Evolutionary conservation across 2,797 vertebrate genomes (phyloP), one percentile per base, ranked within the genome.

Genomic region (Sardinella longiceps): DNA sequence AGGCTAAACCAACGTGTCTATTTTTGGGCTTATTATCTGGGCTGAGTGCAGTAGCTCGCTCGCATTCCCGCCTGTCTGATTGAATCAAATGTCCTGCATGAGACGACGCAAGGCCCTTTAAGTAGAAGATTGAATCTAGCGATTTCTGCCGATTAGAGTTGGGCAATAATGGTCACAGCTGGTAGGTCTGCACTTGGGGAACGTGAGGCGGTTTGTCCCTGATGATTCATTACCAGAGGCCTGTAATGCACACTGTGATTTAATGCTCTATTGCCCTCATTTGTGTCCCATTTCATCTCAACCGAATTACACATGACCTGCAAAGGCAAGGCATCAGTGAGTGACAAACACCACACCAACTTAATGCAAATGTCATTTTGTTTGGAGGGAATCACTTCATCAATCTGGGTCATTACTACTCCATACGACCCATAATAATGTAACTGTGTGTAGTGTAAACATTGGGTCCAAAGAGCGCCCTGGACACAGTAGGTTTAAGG

Each of bases 71-170:
- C 7, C 70, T 77, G 5, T 28, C 37, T 58, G 84, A 86, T 77
- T 45, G 45, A 87, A 87, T 87, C 81, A 53, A n/a, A 80, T 81
- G 45, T 87, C 81, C 81, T 43, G 86, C 51, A n/a, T 53, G 74
- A 80, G 81, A 81, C 50, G 81, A 81, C 50, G 28, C n/a, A 48
- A 74, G 25, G 58, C 46, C 14, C 33, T 63, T 80, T 60, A 84
- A 81, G 58, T 81, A 39, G 39, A 83, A 50, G 30, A 82, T 87
- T 80, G 20, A 83, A 85, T 87, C 46, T 86, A 66, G 53, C 63
- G 51, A 86, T 89, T 63, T 58, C 25, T 84, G 23, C 84, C 28
- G 48, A 80, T 83, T 86, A 51, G 15, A 18, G 66, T 58, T 39
- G 46, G 20, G 18, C 80, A 23, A 58, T 80, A 58, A 81, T 84